A percentile compares a stretch with the other conserved stretches of the same genome.
Evolutionary conservation across 23 tunicate species (phyloP).

Genomic region (Phallusia fumigata): DNA sequence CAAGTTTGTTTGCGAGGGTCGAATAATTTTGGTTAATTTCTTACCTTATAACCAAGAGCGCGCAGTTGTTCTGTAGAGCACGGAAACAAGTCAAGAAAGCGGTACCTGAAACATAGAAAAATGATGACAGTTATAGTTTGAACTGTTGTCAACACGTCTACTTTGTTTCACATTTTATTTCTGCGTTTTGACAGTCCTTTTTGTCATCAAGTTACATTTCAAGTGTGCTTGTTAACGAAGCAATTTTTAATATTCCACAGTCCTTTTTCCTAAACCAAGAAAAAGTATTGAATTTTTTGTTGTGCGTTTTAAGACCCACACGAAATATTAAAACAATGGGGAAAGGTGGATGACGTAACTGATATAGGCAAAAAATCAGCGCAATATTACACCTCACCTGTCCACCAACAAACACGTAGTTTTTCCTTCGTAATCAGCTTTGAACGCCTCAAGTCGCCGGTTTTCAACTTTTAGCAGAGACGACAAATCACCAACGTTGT

Average conservation of each 20-base stretch:
- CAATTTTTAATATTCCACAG: no score
- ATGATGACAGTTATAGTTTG: no score
- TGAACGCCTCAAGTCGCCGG: constrained; percentile 76
- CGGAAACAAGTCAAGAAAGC: constrained; percentile 90
- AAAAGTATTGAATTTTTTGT: no score
- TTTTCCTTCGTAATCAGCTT: constrained; percentile 81
- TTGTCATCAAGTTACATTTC: no score
- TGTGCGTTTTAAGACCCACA: background rate
- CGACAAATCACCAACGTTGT: constrained; percentile 91
- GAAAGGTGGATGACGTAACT: background rate
- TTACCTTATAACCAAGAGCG: constrained; percentile 90
- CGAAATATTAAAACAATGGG: background rate
- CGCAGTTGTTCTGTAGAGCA: constrained; percentile 73
- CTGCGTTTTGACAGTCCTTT: no score
- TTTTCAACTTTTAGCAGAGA: constrained; percentile 91
- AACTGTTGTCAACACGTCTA: no score
- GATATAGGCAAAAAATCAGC: no score
- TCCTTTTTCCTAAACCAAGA: no score
- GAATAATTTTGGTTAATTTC: no score
- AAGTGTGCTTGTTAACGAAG: no score
- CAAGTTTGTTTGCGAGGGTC: no score
- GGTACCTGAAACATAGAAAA: constrained; percentile 55
- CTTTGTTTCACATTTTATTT: no score
- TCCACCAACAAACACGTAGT: constrained; percentile 83
- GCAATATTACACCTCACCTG: constrained; percentile 49